A percentile compares a stretch with the other conserved stretches of the same genome.
phyloP scores from a whole-genome alignment of 2,797 vertebrate genomes.

The Syngnathus acus region DNA sequence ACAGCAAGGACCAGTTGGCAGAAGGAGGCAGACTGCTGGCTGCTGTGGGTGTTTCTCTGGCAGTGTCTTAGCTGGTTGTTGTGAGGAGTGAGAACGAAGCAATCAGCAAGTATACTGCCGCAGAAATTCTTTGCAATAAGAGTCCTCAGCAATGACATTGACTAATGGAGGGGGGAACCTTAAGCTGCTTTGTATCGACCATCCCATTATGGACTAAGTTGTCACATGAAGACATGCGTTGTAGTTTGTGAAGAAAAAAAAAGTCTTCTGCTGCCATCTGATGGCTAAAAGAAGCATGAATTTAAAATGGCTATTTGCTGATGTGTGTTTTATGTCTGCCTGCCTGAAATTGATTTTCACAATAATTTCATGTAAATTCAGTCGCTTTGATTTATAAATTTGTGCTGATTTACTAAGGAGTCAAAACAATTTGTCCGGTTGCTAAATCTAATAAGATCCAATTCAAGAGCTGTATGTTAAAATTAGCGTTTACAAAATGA shows the following conservation, averaged over 20 bases:
- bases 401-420: neutral
- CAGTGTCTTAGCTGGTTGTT: constrained; percentile 99
- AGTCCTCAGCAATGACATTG: constrained; percentile 33
- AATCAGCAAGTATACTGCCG: constrained; percentile 99
- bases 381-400: neutral
- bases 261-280: constrained; percentile 58
- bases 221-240: constrained; percentile 11
- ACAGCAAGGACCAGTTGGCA: constrained; percentile 5
- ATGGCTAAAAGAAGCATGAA: constrained; percentile 39
- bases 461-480: neutral
- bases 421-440: neutral
- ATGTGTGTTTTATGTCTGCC: constrained; percentile 3
- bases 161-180: constrained; percentile 1
- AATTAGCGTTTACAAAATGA: neutral
- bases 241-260: neutral
- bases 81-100: constrained; percentile 92
- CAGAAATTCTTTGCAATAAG: constrained; percentile 92
- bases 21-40: constrained; percentile 54
- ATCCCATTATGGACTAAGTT: constrained; percentile 24
- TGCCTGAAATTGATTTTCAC: neutral
- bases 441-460: neutral
- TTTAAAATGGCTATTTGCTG: constrained; percentile 14
- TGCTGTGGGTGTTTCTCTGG: constrained; percentile 99
- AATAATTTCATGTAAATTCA: constrained; percentile 10
- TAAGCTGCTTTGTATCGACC: neutral